Percentiles rank a stretch among this genome's conserved stretches.
Conservation (phyloP, 92 coral and sea anemone species). For the Phenganax subtilis region DNA sequence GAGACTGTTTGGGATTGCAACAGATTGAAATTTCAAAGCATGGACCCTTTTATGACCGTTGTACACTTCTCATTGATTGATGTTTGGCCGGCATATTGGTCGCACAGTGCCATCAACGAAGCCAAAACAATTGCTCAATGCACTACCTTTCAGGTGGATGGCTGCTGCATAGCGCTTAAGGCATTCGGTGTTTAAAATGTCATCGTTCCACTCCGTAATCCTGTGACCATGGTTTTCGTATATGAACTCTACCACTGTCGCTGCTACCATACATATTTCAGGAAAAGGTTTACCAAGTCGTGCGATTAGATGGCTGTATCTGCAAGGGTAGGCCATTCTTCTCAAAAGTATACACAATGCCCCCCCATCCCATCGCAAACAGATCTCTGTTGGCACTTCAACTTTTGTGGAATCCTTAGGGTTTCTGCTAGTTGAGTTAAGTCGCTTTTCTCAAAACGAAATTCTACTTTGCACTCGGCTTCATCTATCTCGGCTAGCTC, state of each 20-base stretch:
- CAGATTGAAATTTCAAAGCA: slow-evolving; percentile 4
- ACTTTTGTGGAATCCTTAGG: too few species aligned
- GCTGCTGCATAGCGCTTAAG: slow-evolving; percentile 14
- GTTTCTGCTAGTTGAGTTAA: too few species aligned
- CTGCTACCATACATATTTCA: slow-evolving; percentile 3
- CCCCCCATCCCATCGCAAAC: neutral
- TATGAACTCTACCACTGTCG: neutral
- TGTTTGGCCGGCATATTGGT: neutral
- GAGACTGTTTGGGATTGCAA: neutral
- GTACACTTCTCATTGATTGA: neutral
- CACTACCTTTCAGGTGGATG: neutral
- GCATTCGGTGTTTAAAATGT: neutral
- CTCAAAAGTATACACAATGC: slow-evolving; percentile 18
- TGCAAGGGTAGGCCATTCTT: slow-evolving; percentile 31
- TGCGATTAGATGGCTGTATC: neutral
- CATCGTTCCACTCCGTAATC: neutral
- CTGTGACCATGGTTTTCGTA: neutral
- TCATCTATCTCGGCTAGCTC: too few species aligned
- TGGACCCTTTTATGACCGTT: slow-evolving; percentile 1
- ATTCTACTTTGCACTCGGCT: too few species aligned
- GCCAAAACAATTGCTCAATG: slow-evolving; percentile 3
- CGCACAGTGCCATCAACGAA: neutral
- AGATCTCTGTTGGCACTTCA: too few species aligned
- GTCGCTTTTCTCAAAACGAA: too few species aligned
- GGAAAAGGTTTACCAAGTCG: neutral